Evolutionary conservation across 2,797 vertebrate genomes (phyloP).

Genomic region (Salarias fasciatus): DNA sequence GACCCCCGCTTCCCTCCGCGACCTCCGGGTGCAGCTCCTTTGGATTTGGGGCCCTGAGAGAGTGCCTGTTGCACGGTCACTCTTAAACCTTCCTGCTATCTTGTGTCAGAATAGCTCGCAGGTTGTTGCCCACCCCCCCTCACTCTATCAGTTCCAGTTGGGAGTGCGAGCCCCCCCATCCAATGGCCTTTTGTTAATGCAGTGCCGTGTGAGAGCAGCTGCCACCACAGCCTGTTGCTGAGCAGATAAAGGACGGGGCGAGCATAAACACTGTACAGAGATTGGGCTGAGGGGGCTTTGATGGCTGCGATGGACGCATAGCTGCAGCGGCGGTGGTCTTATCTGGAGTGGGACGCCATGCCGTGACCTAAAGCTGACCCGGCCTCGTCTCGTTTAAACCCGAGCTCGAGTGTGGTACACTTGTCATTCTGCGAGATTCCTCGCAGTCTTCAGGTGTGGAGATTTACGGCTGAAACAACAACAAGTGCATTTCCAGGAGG

Average conservation of each 20-base stretch:
- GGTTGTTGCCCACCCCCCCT: constrained; percentile 43
- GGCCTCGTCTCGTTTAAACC: constrained; percentile 38
- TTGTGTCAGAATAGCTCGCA: constrained; percentile 51
- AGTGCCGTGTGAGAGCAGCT: constrained; percentile 74
- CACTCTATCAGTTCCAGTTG: neutral
- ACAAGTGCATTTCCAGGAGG: constrained; percentile 8
- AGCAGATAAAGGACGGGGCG: constrained; percentile 71
- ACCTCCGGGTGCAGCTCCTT: constrained; percentile 2
- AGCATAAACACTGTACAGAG: constrained; percentile 60
- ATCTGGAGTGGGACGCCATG: constrained; percentile 46
- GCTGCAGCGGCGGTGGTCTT: constrained; percentile 46
- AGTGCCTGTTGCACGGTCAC: constrained; percentile 9
- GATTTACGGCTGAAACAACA: constrained; percentile 51
- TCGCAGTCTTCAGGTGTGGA: constrained; percentile 36
- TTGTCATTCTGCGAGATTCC: constrained; percentile 62
- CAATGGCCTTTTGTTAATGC: constrained; percentile 59
- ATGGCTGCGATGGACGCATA: constrained; percentile 36
- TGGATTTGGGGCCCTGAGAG: neutral
- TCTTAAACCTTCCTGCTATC: constrained; percentile 47
- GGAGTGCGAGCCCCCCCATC: constrained; percentile 14
- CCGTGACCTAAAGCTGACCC: constrained; percentile 24
- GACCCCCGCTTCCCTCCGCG: constrained; percentile 21
- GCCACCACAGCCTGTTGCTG: constrained; percentile 74
- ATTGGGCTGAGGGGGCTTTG: constrained; percentile 41
- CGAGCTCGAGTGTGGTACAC: constrained; percentile 19